Evolutionary conservation across 2,888 invertebrate species (phyloP), one percentile per base, ranked within the genome.

Genomic region (Theristus sp.): DNA sequence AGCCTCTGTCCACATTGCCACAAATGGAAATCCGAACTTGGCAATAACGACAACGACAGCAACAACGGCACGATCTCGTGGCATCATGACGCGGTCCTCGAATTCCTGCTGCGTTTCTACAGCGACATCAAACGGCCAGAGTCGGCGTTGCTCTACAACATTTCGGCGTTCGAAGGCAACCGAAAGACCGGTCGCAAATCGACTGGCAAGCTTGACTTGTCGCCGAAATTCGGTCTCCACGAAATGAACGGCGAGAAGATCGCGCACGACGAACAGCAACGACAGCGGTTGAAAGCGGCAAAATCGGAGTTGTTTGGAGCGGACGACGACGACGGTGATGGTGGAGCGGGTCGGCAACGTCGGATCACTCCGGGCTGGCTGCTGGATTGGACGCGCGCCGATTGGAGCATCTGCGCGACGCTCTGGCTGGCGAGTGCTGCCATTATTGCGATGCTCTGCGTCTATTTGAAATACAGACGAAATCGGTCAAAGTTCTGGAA

Each of bases 61-160:
- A 20, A 38, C 20, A 20, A 20, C 20, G 22, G 13, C 27, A 54
- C 3, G n/a, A 27, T 26, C 24, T 3, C 22, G 29, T 59, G 54
- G 55, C 13, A 56, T 27, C 22, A 25, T 2, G n/a, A 53, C 3
- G n/a, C 54, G 3, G 59, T 59, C 10, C 46, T 59, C 24, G 28
- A 28, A 3, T 59, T 57, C 27, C n/a, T 59, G 24, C 17, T 29
- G 2, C 24, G 17, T 3, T 70, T 70, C 64, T 74, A 74, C 70
- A 75, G 75, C 52, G 71, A 57, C 55, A 55, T 55, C 38, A 38
- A 38, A 17, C 38, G 38, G 13, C 13, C 3, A 10, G 20, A n/a
- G 6, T 10, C 13, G 6, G n/a, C 49, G 13, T n/a, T 49, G 49
- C 49, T n/a, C 6, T 49, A 49, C 6, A 49, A 49, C 3, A 20